Conservation (phyloP, 2,888 invertebrate species). For the Dione vanillae region DNA sequence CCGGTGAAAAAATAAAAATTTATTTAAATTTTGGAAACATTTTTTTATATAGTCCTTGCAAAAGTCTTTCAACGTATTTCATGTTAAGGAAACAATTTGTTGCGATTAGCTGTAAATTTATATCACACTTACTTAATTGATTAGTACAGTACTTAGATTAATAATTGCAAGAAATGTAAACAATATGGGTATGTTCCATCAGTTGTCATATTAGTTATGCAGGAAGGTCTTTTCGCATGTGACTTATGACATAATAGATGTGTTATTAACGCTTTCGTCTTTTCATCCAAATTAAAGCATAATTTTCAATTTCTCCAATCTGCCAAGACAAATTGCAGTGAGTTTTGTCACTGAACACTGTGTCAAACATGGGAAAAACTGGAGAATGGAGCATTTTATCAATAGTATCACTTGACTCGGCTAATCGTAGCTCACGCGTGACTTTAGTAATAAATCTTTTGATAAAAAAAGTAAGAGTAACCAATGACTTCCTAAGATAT, state of each 20-base stretch:
- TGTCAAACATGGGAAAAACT: neutral
- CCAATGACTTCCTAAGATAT: no score
- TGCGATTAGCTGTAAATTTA: neutral
- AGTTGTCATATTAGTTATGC: neutral
- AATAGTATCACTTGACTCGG: no score
- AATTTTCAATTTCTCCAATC: neutral
- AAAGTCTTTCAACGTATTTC: neutral
- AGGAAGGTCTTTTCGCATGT: neutral
- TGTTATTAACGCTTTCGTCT: neutral
- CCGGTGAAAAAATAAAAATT: no score
- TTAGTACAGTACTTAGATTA: neutral
- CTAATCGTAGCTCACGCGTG: no score
- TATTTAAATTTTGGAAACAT: no score
- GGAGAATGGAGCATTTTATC: no score
- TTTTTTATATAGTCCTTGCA: no score
- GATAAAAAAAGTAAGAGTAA: no score
- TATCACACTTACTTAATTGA: neutral
- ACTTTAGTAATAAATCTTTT: no score
- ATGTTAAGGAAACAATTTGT: no score
- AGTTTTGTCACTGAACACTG: neutral
- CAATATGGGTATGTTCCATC: neutral
- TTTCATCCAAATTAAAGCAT: neutral
- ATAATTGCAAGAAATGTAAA: neutral
- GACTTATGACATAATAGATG: neutral
- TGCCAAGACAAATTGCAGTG: constrained; percentile 23